phyloP scores from a whole-genome alignment of 2,888 invertebrate species.

The Dryococelus australis region DNA sequence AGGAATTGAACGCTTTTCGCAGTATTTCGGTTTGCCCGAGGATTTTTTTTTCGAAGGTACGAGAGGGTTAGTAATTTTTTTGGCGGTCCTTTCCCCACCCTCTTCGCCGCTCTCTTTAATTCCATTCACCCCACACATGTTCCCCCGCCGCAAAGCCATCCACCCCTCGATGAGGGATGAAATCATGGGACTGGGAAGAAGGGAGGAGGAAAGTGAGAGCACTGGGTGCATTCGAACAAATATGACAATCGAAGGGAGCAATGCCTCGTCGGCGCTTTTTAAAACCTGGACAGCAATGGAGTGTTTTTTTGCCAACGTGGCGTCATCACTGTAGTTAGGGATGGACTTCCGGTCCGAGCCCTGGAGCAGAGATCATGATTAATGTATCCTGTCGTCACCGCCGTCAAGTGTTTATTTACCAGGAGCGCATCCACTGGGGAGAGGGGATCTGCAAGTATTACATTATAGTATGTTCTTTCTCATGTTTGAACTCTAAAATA shows the following conservation, averaged over 20 bases:
- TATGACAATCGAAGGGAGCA: background rate
- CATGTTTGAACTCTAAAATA: too few relatives aligned
- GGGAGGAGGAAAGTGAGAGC: background rate
- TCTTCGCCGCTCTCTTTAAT: background rate
- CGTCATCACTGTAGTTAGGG: background rate
- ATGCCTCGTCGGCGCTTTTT: background rate
- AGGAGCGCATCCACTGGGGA: too few relatives aligned
- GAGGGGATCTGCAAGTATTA: too few relatives aligned
- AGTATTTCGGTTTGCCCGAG: background rate
- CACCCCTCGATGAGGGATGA: too few relatives aligned
- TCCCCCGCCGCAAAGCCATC: background rate
- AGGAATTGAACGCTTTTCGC: slow-evolving; percentile 2
- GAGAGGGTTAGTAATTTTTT: slow-evolving; percentile 9
- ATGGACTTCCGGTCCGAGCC: background rate
- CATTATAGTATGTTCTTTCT: too few relatives aligned
- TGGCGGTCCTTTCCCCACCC: background rate
- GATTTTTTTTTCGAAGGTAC: background rate
- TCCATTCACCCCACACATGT: background rate
- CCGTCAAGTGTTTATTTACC: background rate
- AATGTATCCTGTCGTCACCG: background rate
- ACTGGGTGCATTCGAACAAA: background rate
- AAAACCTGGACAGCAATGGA: background rate
- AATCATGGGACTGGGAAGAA: too few relatives aligned
- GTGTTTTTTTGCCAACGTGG: background rate
- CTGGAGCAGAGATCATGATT: background rate